A percentile compares a stretch with the other conserved stretches of the same genome.
Conservation (phyloP, 2,797 vertebrate species). For the Betta splendens region DNA sequence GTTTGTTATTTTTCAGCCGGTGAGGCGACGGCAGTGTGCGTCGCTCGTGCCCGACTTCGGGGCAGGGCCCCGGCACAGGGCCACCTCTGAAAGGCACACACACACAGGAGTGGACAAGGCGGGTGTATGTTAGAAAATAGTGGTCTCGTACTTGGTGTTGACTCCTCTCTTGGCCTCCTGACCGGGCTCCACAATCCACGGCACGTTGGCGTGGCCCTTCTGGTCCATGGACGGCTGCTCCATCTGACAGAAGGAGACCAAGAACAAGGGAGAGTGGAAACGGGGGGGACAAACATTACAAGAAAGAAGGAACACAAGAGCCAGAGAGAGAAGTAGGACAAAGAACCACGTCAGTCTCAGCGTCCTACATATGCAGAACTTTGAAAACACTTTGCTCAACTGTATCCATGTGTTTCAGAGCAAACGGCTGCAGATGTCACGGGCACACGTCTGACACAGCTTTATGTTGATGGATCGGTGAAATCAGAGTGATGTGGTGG, state of each 20-base stretch:
- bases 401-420: no score
- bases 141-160: conserved; percentile 99
- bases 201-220: conserved; percentile 98
- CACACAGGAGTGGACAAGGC: conserved; percentile 89
- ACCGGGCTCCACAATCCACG: conserved; percentile 99
- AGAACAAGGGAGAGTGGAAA: background rate
- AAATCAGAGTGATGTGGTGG: conserved; percentile 14
- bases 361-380: conserved; percentile 1
- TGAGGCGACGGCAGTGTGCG: conserved; percentile 85
- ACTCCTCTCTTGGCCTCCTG: conserved; percentile 99
- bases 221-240: conserved; percentile 95
- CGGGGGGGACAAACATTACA: background rate
- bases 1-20: conserved; percentile 64
- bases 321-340: background rate
- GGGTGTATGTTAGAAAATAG: conserved; percentile 98
- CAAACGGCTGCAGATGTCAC: conserved; percentile 3
- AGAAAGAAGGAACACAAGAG: background rate
- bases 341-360: background rate
- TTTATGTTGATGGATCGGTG: conserved; percentile 12
- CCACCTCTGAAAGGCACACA: conserved; percentile 98
- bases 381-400: background rate
- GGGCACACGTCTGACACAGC: conserved; percentile 4
- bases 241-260: conserved; percentile 83
- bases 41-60: conserved; percentile 83
- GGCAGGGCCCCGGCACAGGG: conserved; percentile 71